Percentiles rank a stretch among this genome's conserved stretches.
These are phyloP conservation scores for Drosophila seclusa DNA, from an alignment of 2,888 invertebrate species.

Conservation along the genomic window DNA sequence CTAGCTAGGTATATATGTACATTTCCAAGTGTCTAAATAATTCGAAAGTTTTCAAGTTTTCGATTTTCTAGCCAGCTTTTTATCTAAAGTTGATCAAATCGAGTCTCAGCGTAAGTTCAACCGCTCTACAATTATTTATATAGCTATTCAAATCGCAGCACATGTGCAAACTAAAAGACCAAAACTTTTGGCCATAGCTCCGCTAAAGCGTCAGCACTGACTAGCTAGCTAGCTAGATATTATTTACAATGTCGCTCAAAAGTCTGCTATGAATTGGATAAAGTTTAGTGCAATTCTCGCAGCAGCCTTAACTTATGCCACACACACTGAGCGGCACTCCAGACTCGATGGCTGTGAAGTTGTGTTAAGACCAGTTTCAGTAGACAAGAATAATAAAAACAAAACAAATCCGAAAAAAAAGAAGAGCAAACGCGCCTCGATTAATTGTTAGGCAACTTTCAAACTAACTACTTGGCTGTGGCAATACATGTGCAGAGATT, in stretches of 20 bases:
- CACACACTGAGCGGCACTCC: not conserved
- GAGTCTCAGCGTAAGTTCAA: not conserved
- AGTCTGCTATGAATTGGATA: conserved; percentile 35
- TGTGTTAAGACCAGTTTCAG: conserved; percentile 56
- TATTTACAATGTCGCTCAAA: conserved; percentile 20
- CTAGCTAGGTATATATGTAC: not conserved
- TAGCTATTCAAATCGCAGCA: not conserved
- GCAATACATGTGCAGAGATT: conserved; percentile 16
- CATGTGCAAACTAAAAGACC: not conserved
- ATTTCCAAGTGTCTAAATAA: too few species aligned
- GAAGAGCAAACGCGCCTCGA: conserved; percentile 18
- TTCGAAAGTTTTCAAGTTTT: too few species aligned
- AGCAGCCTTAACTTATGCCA: conserved; percentile 38
- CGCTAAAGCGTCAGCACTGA: conserved; percentile 19
- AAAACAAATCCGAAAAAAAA: not conserved
- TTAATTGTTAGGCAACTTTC: conserved; percentile 58
- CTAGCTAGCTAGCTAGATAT: not conserved
- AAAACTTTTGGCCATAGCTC: conserved; percentile 8
- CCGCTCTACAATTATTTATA: not conserved
- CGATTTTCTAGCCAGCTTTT: not conserved
- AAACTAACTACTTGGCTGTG: conserved; percentile 22
- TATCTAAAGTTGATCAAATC: not conserved
- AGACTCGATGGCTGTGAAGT: conserved; percentile 2
- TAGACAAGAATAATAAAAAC: conserved; percentile 15
- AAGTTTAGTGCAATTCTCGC: not conserved